These are phyloP conservation scores for Phengaris arion DNA, from an alignment of 2,888 invertebrate species.

Conservation along the genomic window DNA sequence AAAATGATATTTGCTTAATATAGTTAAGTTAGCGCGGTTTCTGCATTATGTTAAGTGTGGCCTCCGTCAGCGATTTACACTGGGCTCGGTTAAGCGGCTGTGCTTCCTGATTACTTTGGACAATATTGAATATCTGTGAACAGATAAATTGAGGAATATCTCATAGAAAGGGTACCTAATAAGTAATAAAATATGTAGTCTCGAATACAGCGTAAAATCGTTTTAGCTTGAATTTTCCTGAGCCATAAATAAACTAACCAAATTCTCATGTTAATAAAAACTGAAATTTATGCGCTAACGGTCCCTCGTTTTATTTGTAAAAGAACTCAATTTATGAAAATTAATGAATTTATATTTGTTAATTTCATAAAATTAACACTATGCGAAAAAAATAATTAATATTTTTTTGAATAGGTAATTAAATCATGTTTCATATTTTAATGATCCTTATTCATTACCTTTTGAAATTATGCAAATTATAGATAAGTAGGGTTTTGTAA, in stretches of 20 bases:
- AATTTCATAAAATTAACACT: constrained; percentile 16
- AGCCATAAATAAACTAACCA: not conserved
- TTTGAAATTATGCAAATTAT: too few relatives aligned
- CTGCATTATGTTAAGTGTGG: not conserved
- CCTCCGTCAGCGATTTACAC: constrained; percentile 11
- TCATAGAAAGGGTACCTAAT: not conserved
- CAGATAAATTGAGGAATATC: not conserved
- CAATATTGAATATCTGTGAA: not conserved
- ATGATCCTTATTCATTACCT: too few relatives aligned
- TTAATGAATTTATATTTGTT: constrained; percentile 1
- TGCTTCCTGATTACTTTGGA: not conserved
- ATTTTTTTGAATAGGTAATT: not conserved
- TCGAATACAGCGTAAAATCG: too few relatives aligned
- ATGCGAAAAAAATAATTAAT: constrained; percentile 1
- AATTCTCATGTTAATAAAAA: not conserved
- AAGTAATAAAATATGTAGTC: too few relatives aligned
- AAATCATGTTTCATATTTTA: not conserved
- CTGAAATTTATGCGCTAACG: not conserved
- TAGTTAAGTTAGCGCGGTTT: constrained; percentile 13
- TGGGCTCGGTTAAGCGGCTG: not conserved
- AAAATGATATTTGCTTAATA: constrained; percentile 24
- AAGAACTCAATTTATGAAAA: not conserved
- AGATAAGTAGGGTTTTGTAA: too few relatives aligned
- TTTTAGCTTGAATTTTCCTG: too few relatives aligned
- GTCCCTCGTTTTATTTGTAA: not conserved